Conservation (phyloP, 2,797 vertebrate genomes). For the Rhincodon typus region DNA sequence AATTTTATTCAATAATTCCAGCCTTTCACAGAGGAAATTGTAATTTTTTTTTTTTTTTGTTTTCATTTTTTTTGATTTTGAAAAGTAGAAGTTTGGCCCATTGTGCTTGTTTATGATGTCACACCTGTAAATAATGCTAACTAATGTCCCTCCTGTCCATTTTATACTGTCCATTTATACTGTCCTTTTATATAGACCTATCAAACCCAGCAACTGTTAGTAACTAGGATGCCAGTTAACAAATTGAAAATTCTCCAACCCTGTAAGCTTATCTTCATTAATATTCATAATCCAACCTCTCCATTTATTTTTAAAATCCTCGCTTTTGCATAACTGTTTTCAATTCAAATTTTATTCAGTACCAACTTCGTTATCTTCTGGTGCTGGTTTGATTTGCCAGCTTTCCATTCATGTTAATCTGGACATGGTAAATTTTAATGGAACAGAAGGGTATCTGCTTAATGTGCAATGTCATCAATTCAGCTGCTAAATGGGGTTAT, state of each 20-base stretch:
- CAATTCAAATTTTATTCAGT: neutral
- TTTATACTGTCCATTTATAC: neutral
- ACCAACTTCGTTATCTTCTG: neutral
- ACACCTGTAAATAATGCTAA: neutral
- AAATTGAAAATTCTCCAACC: neutral
- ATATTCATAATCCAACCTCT: neutral
- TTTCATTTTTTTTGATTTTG: neutral
- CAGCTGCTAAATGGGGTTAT: neutral
- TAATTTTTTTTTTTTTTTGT: neutral
- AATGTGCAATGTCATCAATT: neutral
- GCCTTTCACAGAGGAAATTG: neutral
- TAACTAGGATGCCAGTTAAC: neutral
- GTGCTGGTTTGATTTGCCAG: neutral
- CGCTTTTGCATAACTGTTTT: too few species aligned
- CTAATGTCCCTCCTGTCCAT: neutral
- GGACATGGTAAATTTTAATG: neutral
- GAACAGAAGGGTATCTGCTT: too few species aligned
- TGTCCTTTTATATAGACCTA: neutral
- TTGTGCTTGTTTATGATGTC: neutral
- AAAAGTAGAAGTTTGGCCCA: neutral
- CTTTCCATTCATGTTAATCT: neutral
- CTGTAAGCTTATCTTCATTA: neutral
- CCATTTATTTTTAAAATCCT: neutral
- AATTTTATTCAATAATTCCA: constrained; percentile 2
- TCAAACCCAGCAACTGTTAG: neutral